Evolutionary conservation across 2,888 invertebrate species (phyloP).

Genomic region (Rutpela maculata): DNA sequence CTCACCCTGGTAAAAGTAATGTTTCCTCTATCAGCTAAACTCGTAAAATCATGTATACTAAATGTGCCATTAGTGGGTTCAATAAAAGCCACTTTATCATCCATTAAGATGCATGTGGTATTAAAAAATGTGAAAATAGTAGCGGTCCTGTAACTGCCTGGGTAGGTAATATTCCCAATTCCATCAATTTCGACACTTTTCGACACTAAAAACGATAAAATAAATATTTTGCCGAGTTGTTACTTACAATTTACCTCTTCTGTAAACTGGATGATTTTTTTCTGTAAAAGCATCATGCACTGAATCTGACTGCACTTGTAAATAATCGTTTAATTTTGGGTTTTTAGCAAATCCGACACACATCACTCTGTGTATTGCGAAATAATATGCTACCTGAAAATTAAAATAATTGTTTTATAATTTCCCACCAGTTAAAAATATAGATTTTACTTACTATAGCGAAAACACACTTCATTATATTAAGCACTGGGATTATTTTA

Average conservation of each 20-base stretch:
- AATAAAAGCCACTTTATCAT: constrained; percentile 43
- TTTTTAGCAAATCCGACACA: not conserved
- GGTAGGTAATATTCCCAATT: not conserved
- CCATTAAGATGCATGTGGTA: constrained; percentile 45
- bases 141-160: not conserved
- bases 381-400: constrained; percentile 23
- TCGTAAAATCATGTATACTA: constrained; percentile 35
- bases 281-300: not conserved
- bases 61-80: constrained; percentile 19
- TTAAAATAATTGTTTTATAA: not conserved
- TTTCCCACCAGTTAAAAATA: not conserved
- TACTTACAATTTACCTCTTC: not conserved
- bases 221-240: not conserved
- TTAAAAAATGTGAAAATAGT: constrained; percentile 38
- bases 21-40: constrained; percentile 20
- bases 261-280: not conserved
- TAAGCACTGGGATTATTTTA: not conserved
- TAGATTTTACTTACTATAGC: not conserved
- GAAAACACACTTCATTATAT: not conserved
- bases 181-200: not conserved
- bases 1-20: constrained; percentile 40
- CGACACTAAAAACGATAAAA: not conserved
- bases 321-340: constrained; percentile 13
- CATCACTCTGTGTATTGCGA: not conserved
- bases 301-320: not conserved